Conservation (phyloP, 2,797 vertebrate species). For the Ctenopoma multispine region DNA sequence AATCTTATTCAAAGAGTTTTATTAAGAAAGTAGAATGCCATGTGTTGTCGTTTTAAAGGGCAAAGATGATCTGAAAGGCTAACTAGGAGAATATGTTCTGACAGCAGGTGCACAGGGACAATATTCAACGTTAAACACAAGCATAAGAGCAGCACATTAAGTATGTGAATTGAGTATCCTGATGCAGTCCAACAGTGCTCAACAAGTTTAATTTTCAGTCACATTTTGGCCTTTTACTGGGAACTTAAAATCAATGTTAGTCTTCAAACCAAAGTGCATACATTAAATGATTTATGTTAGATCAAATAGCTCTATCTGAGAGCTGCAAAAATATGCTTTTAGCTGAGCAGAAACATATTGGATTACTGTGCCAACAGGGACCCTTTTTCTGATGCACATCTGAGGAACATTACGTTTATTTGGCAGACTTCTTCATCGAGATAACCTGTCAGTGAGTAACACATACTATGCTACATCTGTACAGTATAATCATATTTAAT, state of each 20-base stretch:
- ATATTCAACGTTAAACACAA: conserved; percentile 70
- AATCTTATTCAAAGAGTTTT: conserved; percentile 44
- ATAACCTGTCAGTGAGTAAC: conserved; percentile 49
- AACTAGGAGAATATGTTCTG: conserved; percentile 70
- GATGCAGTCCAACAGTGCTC: conserved; percentile 62
- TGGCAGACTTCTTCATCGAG: conserved; percentile 60
- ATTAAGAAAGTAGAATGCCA: conserved; percentile 66
- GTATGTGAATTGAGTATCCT: conserved; percentile 52
- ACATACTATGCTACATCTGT: conserved; percentile 10
- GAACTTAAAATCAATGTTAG: conserved; percentile 81
- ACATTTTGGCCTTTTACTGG: conserved; percentile 79
- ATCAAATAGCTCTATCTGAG: conserved; percentile 70
- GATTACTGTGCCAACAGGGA: conserved; percentile 55
- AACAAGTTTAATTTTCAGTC: conserved; percentile 76
- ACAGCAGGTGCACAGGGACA: conserved; percentile 66
- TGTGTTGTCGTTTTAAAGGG: conserved; percentile 75
- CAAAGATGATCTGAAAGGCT: conserved; percentile 69
- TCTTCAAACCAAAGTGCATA: conserved; percentile 81
- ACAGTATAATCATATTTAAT: conserved; percentile 26
- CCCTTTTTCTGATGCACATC: conserved; percentile 56
- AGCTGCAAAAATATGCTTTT: conserved; percentile 68
- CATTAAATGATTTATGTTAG: conserved; percentile 80
- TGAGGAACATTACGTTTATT: conserved; percentile 60
- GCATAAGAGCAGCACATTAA: conserved; percentile 47
- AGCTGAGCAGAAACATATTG: conserved; percentile 68